phyloP scores from a whole-genome alignment of 2,113 vertebrate genomes.

The Neodontobutis hainanensis region DNA sequence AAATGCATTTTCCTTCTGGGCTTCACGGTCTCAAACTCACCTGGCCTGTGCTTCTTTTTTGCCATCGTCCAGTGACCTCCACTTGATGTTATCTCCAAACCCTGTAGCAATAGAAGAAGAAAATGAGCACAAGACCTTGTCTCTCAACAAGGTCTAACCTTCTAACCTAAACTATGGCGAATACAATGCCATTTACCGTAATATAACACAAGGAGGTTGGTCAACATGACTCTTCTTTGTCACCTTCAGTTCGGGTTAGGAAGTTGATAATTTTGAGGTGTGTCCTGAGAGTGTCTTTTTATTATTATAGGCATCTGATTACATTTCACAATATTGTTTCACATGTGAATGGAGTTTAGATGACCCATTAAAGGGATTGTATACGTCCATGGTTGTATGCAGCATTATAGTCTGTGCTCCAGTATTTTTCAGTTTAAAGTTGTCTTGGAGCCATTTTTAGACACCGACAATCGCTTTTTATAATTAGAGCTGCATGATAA shows the following conservation, averaged over 20 bases:
- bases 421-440: too few relatives aligned
- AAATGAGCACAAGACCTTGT: conserved; percentile 4
- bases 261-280: neutral
- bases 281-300: neutral
- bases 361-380: neutral
- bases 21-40: conserved; percentile 35
- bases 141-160: too few relatives aligned
- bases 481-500: too few relatives aligned
- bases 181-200: neutral
- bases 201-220: neutral
- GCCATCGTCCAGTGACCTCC: conserved; percentile 94
- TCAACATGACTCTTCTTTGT: neutral
- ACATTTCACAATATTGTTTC: neutral
- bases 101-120: conserved; percentile 75
- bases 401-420: too few relatives aligned
- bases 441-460: too few relatives aligned
- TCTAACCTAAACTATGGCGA: neutral
- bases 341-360: neutral
- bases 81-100: conserved; percentile 96
- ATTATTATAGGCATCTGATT: neutral
- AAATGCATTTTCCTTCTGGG: too few relatives aligned
- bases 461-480: too few relatives aligned
- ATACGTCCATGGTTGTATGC: too few relatives aligned
- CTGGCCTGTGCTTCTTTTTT: conserved; percentile 95
- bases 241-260: neutral